These are phyloP conservation scores for Empis livida DNA, from an alignment of 2,888 invertebrate genomes.

Conservation along the genomic window DNA sequence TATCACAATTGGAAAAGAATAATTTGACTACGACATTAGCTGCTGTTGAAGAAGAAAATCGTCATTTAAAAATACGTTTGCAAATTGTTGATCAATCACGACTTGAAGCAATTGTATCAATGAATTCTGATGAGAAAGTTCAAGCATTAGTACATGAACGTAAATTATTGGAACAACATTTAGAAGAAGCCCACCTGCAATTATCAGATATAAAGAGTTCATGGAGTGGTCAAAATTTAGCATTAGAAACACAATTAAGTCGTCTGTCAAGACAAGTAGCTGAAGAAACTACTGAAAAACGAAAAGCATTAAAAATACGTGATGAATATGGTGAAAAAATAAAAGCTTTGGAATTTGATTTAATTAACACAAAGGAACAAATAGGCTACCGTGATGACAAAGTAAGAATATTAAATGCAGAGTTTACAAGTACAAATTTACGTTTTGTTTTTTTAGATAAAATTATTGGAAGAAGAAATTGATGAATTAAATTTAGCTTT, in stretches of 20 bases:
- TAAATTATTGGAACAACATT: slow-evolving; percentile 56
- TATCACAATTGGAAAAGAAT: slow-evolving; percentile 57
- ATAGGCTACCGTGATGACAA: slow-evolving; percentile 31
- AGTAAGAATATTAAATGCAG: slow-evolving; percentile 20
- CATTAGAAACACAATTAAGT: slow-evolving; percentile 80
- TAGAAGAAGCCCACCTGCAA: slow-evolving; percentile 77
- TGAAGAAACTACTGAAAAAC: slow-evolving; percentile 68
- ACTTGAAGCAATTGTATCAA: slow-evolving; percentile 22
- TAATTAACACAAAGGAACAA: slow-evolving; percentile 25
- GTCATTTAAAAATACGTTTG: slow-evolving; percentile 45
- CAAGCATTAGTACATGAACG: slow-evolving; percentile 47
- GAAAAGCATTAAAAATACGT: slow-evolving; percentile 57
- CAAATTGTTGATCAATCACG: slow-evolving; percentile 32
- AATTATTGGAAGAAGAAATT: slow-evolving; percentile 58
- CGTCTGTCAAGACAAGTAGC: slow-evolving; percentile 71
- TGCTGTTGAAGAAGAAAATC: slow-evolving; percentile 61
- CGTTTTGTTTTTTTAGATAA: slow-evolving; percentile 24
- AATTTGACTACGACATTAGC: slow-evolving; percentile 55
- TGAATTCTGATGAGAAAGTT: slow-evolving; percentile 40
- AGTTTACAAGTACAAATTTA: not conserved
- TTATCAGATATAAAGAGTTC: slow-evolving; percentile 80
- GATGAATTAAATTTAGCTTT: slow-evolving; percentile 58
- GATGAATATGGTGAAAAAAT: slow-evolving; percentile 52
- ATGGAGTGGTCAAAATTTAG: slow-evolving; percentile 83
- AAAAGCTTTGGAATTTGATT: slow-evolving; percentile 30